Evolutionary conservation across 2,797 vertebrate species (phyloP).

Genomic region (Anas acuta): DNA sequence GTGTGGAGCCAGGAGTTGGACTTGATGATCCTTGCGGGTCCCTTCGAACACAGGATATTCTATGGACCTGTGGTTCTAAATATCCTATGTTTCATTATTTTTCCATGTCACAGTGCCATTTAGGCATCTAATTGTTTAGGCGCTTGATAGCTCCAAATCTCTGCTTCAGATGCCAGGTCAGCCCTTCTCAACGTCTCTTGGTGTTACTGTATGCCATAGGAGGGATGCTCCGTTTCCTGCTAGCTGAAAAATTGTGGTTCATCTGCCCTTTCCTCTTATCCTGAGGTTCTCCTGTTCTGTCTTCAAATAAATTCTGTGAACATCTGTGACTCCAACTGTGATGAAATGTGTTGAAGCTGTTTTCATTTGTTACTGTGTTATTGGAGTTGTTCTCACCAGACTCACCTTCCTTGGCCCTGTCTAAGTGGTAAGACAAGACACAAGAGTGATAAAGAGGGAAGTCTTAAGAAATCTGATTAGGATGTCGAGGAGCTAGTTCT

Average conservation of each 20-base stretch:
- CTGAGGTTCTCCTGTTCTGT: background rate
- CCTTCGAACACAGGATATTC: too few species aligned
- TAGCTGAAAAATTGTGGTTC: background rate
- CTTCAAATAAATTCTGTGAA: background rate
- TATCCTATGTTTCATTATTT: background rate
- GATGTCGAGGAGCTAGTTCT: rapidly evolving
- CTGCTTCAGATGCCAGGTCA: background rate
- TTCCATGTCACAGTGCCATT: background rate
- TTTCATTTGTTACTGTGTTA: background rate
- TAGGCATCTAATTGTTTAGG: background rate
- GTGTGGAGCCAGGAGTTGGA: too few species aligned
- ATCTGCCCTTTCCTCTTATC: background rate
- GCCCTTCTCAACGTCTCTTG: background rate
- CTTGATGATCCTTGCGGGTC: too few species aligned
- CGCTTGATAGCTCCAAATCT: background rate
- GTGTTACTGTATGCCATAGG: background rate
- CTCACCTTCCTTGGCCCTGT: background rate
- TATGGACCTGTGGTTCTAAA: background rate
- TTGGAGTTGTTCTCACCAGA: rapidly evolving
- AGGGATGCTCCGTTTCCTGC: background rate
- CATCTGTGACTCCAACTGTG: rapidly evolving
- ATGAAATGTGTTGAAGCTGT: background rate
- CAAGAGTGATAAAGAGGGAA: background rate
- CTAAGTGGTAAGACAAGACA: background rate
- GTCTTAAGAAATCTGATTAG: background rate